Base-by-base conservation (phyloP, 2,113 vertebrate genomes). In the Otocyon megalotis region DNA sequence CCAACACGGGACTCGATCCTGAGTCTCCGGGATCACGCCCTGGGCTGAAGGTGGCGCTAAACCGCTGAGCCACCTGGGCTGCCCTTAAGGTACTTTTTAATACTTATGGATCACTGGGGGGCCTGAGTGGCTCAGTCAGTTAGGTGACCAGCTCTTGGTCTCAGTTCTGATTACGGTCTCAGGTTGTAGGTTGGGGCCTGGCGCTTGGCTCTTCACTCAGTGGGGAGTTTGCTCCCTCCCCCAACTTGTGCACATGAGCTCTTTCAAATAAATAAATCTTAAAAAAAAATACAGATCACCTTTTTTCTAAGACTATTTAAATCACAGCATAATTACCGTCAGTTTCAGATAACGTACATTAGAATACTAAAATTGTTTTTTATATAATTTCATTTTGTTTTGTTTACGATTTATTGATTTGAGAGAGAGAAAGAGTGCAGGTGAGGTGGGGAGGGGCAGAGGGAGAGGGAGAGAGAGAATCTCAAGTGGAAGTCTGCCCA, bases 231-330 rank as follows among this genome's bases (percentile, higher is more conserved):
- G 37, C 37, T 43, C 37, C 37, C 37, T 43, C 37, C 37, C 37
- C 37, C 37, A 43, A 43, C 37, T 43, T 43, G 37, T 43, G 37
- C 37, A 43, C 37, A 1, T 43, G 37, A 43, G 37, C 37, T 43
- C 37, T 43, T 4, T 43, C 37, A 43, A 43, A 43, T 43, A 43
- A 43, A 43, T 43, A 43, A 43, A 58, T 58, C 56, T 58, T 58
- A 58, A 15, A 65, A 30, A 28, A 63, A 65, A 30, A 30, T 14
- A 63, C 13, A 28, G 62, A 28, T 63, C 24, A 63, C 62, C 62
- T 63, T 63, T 35, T 76, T 77, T 77, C 71, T 77, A 87, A 84
- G 62, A 83, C 54, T 22, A 90, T 80, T 74, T 96, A 81, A 60
- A 92, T 80, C 4, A 67, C 2, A 26, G 13, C 5, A 74, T n/a